These are phyloP conservation scores for Melieria omissa DNA, from an alignment of 2,888 invertebrate species.

Conservation along the genomic window DNA sequence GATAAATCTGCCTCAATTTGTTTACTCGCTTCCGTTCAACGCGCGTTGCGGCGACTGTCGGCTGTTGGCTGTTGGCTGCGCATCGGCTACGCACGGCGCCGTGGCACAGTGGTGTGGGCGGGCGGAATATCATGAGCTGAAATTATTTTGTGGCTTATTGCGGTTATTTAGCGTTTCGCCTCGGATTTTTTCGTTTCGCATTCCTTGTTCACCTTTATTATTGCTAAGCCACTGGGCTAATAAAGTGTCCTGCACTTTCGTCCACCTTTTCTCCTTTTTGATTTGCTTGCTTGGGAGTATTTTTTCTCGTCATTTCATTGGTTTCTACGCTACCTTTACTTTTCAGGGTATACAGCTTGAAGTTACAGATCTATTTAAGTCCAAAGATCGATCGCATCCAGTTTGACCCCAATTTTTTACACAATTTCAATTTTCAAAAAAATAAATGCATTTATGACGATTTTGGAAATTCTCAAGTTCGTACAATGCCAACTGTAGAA, in stretches of 20 bases:
- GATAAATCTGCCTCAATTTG: conserved; percentile 64
- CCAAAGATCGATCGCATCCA: neutral
- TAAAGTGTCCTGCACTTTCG: neutral
- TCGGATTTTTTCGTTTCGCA: conserved; percentile 24
- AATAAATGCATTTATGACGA: too few relatives aligned
- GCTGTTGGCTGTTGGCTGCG: conserved; percentile 1
- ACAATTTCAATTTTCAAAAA: too few relatives aligned
- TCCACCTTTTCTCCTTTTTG: conserved; percentile 13
- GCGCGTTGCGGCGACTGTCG: neutral
- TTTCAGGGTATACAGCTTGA: neutral
- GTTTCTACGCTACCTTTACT: conserved; percentile 10
- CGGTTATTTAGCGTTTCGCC: conserved; percentile 53
- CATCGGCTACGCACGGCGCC: conserved; percentile 23
- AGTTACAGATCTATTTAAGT: too few relatives aligned
- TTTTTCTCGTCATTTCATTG: conserved; percentile 15
- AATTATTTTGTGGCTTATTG: conserved; percentile 51
- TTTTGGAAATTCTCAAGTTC: too few relatives aligned
- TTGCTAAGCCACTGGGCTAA: conserved; percentile 11
- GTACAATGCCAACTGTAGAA: too few relatives aligned
- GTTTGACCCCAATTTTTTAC: too few relatives aligned
- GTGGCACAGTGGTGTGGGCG: conserved; percentile 16
- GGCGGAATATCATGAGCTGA: conserved; percentile 10
- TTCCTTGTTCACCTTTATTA: conserved; percentile 3
- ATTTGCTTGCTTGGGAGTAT: neutral
- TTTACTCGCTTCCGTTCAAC: conserved; percentile 38